Conservation (phyloP, 2,113 vertebrate genomes). For the Pituophis catenifer region DNA sequence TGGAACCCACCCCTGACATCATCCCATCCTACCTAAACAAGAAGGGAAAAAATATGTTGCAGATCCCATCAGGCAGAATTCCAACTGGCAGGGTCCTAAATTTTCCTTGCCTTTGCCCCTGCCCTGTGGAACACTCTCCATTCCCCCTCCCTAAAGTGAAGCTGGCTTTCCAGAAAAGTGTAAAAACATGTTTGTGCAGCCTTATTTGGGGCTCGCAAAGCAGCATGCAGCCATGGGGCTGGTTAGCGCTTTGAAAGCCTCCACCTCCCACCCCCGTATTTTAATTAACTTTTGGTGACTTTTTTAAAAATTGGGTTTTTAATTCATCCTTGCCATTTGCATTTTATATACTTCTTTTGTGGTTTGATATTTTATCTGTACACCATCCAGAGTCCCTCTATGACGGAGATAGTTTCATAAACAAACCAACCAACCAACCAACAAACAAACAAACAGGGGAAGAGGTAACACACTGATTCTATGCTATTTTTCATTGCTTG, state of each 20-base stretch:
- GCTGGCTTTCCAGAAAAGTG: neutral
- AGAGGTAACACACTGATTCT: neutral
- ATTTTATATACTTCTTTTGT: neutral
- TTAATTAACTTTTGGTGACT: neutral
- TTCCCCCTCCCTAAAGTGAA: neutral
- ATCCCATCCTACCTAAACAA: neutral
- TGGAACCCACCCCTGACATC: no score
- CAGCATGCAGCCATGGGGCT: neutral
- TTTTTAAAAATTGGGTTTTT: neutral
- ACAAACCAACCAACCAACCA: no score
- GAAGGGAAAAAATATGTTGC: neutral
- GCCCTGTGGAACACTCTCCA: neutral
- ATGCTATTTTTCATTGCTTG: neutral
- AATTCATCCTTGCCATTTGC: neutral
- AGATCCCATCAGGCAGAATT: neutral
- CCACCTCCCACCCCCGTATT: neutral
- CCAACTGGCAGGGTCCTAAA: neutral
- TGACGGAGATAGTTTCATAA: neutral
- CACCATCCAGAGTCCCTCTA: neutral
- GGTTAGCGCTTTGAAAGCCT: neutral
- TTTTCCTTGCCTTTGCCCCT: neutral
- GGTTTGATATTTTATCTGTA: neutral
- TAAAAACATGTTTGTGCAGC: neutral
- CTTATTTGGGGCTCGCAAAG: neutral
- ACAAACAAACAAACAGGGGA: neutral